Evolutionary conservation across 2,113 vertebrate genomes (phyloP).

Genomic region (Formicarius rufipectus): DNA sequence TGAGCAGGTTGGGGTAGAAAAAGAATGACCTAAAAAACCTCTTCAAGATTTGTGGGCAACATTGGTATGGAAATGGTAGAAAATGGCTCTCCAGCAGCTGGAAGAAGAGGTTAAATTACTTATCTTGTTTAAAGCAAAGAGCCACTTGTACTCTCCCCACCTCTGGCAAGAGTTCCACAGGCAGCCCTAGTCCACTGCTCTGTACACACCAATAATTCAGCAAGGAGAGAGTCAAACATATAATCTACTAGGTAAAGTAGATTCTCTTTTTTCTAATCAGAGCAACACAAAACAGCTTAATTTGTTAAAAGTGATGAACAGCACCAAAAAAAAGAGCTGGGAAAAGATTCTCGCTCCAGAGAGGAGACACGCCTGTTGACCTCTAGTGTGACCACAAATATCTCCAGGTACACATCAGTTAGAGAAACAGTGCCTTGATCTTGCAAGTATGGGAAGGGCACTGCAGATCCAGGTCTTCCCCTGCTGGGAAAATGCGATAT

Average conservation of each 20-base stretch:
- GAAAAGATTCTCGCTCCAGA: not conserved
- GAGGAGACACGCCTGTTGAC: not conserved
- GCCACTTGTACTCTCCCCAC: fast-evolving
- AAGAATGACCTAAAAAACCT: not conserved
- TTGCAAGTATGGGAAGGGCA: not conserved
- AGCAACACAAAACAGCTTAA: not conserved
- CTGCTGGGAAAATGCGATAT: not conserved
- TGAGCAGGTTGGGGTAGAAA: not conserved
- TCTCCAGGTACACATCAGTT: not conserved
- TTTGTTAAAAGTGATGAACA: not conserved
- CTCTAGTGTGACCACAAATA: not conserved
- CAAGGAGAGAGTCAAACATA: not conserved
- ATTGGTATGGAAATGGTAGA: not conserved
- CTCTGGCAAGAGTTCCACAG: not conserved
- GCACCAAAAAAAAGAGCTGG: not conserved
- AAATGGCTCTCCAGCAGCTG: not conserved
- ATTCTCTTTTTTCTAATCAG: not conserved
- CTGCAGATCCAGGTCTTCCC: not conserved
- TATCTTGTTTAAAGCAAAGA: not conserved
- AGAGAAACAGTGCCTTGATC: not conserved
- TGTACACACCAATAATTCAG: not conserved
- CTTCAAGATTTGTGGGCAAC: not conserved
- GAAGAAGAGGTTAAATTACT: not conserved
- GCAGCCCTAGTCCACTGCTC: not conserved
- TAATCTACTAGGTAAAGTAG: not conserved